These are phyloP conservation scores for Pachyseris speciosa DNA, from an alignment of 64 coral and sea anemone genomes.

Conservation along the genomic window DNA sequence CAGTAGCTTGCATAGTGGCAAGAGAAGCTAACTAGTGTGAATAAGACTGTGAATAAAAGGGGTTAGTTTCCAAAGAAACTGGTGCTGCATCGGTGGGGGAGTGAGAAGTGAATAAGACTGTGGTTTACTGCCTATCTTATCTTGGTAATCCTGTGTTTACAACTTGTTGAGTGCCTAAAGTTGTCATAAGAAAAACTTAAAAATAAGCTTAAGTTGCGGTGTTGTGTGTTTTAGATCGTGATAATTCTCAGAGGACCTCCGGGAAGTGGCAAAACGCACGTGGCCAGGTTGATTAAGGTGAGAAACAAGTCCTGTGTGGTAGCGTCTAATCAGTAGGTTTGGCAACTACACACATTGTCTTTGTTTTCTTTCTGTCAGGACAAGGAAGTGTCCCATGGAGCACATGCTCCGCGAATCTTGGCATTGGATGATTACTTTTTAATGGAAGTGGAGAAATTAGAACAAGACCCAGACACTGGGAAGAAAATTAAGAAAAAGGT, in stretches of 20 bases:
- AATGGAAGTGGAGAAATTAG: conserved; percentile 90
- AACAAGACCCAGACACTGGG: conserved; percentile 96
- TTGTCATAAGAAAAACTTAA: too few species aligned
- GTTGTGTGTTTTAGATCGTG: conserved; percentile 79
- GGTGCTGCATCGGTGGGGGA: too few species aligned
- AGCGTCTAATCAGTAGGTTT: too few species aligned
- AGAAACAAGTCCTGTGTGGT: neutral
- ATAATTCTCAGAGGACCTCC: conserved; percentile 97
- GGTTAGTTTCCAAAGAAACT: too few species aligned
- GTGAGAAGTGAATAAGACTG: too few species aligned
- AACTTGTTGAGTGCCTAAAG: too few species aligned
- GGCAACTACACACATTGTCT: neutral
- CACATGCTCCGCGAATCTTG: conserved; percentile 89
- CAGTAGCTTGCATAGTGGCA: too few species aligned
- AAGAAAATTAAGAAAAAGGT: conserved; percentile 93
- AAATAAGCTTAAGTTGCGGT: neutral
- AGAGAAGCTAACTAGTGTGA: too few species aligned
- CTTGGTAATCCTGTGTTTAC: too few species aligned
- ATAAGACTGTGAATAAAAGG: too few species aligned
- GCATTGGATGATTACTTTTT: conserved; percentile 97
- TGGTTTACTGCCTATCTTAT: too few species aligned
- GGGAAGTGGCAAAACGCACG: conserved; percentile 98
- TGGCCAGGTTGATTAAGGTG: conserved; percentile 98
- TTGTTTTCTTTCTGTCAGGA: conserved; percentile 41
- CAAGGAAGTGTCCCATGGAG: conserved; percentile 90